Evolutionary conservation across 2,797 vertebrate species (phyloP).

Genomic region (Hyperoplus lanceolatus): DNA sequence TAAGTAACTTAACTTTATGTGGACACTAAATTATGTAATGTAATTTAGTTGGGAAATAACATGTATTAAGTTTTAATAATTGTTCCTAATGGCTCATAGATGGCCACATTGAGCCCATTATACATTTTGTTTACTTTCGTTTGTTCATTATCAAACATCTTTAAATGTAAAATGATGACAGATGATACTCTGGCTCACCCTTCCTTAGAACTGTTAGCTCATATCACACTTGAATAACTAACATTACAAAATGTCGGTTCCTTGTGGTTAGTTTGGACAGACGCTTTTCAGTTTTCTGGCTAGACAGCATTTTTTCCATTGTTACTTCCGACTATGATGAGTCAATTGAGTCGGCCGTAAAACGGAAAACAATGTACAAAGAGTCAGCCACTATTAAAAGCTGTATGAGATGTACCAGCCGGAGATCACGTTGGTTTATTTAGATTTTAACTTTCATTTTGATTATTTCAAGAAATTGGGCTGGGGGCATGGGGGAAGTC

Average conservation of each 20-base stretch:
- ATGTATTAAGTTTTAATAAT: not conserved
- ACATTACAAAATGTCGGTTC: not conserved
- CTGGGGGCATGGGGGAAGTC: not conserved
- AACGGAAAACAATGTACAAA: not conserved
- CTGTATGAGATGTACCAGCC: not conserved
- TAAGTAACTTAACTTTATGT: not conserved
- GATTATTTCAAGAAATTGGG: not conserved
- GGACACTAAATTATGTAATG: too few species aligned
- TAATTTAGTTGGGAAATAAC: not conserved
- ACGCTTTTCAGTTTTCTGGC: not conserved
- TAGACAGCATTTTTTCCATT: not conserved
- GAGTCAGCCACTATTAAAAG: not conserved
- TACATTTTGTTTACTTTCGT: not conserved
- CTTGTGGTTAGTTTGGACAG: not conserved
- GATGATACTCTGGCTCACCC: not conserved
- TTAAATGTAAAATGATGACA: not conserved
- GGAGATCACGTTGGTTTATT: not conserved
- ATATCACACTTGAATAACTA: too few species aligned
- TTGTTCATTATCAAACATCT: too few species aligned
- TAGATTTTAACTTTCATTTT: not conserved
- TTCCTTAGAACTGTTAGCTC: too few species aligned
- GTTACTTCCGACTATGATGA: too few species aligned
- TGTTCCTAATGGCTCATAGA: not conserved
- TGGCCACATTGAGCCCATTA: not conserved
- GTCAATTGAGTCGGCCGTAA: too few species aligned